Evolutionary conservation across 2,113 vertebrate species (phyloP).

Genomic region (Strix uralensis): DNA sequence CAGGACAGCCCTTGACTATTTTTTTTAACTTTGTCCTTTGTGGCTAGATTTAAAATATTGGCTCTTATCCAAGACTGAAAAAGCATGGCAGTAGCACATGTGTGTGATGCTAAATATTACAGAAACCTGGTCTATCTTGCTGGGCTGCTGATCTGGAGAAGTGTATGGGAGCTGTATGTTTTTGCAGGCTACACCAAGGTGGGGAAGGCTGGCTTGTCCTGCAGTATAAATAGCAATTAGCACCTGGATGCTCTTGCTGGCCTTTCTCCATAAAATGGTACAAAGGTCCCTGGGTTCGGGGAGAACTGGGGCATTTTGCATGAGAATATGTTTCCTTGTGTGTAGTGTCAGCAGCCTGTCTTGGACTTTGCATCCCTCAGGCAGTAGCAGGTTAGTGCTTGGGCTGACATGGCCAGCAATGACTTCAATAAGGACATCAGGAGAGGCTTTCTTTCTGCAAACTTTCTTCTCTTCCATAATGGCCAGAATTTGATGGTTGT

Average conservation of each 20-base stretch:
- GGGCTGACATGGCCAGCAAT: background rate
- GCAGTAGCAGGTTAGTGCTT: background rate
- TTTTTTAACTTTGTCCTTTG: background rate
- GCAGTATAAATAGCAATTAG: background rate
- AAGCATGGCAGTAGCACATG: background rate
- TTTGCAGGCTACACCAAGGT: fast-evolving
- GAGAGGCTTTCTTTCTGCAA: background rate
- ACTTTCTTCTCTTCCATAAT: background rate
- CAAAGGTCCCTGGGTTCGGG: background rate
- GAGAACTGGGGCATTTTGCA: background rate
- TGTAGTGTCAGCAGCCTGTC: no score
- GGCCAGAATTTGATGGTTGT: background rate
- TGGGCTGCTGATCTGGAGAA: background rate
- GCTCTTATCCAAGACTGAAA: background rate
- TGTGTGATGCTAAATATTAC: background rate
- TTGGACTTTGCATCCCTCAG: background rate
- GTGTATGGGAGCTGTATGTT: fast-evolving
- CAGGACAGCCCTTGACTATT: background rate
- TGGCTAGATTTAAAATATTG: background rate
- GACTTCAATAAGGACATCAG: background rate
- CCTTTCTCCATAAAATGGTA: background rate
- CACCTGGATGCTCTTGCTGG: background rate
- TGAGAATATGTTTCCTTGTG: background rate
- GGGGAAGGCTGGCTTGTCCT: background rate
- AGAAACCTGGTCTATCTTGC: background rate